phyloP scores from a whole-genome alignment of 2,797 vertebrate genomes.

The Onychomys torridus region DNA sequence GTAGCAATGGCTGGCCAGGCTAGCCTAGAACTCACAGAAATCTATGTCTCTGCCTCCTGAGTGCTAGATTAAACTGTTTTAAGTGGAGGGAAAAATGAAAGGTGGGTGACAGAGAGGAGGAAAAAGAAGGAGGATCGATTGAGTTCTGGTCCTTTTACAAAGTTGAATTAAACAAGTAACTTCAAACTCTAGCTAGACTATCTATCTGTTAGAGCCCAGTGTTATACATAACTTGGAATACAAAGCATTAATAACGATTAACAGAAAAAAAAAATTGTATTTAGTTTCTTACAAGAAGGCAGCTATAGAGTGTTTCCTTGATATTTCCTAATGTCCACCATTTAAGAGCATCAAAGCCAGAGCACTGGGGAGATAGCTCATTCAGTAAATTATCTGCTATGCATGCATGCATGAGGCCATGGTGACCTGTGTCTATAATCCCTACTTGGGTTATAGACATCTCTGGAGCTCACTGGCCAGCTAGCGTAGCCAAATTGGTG shows the following conservation, averaged over 20 bases:
- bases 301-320: conserved; percentile 12
- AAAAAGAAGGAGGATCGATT: not conserved
- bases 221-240: conserved; percentile 23
- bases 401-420: not conserved
- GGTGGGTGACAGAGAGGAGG: not conserved
- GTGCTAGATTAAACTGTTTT: not conserved
- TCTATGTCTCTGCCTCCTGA: not conserved
- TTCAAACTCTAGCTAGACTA: conserved; percentile 40
- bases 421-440: not conserved
- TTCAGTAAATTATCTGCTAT: not conserved
- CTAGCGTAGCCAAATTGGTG: not conserved
- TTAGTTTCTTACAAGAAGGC: conserved; percentile 33
- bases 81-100: not conserved
- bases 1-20: not conserved
- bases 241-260: conserved; percentile 61
- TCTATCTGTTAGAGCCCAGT: not conserved
- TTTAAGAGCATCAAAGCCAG: not conserved
- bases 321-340: conserved; percentile 23
- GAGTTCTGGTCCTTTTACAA: conserved; percentile 2
- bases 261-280: conserved; percentile 22
- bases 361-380: not conserved
- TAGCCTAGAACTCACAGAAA: not conserved
- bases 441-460: not conserved
- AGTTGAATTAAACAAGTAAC: conserved; percentile 21
- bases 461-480: not conserved